Base-by-base conservation (phyloP, 2,113 vertebrate species). In the Uria lomvia region DNA sequence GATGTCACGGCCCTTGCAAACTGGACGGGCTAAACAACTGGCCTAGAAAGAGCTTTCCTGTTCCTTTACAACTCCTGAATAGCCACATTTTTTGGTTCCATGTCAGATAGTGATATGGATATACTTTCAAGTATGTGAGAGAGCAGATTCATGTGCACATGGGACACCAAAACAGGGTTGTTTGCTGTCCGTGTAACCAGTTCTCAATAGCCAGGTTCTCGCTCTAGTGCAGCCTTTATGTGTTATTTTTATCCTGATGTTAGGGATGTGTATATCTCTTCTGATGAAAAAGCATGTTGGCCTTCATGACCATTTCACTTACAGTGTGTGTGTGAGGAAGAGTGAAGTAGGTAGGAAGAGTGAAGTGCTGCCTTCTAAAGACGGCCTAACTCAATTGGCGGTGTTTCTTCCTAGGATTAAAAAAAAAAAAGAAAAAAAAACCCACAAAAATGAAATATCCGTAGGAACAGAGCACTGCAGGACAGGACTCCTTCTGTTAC, bases 221-320 rank as follows among this genome's bases (percentile, higher is more conserved):
- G 6, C 21, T 59, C 40, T 12, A 8, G 3, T 63, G 15, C 76
- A 59, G 63, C 4, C 1, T 59, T 45, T 58, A 2, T 2, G 0
- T 42, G 16, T 38, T 63, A 10, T 26, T 91, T 78, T 42, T 43
- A 8, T 52, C 26, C 40, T 50, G 6, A 5, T 66, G 9, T 58
- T 81, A 74, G 34, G 67, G 34, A 22, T 5, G 4, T 12, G 14
- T 49, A 6, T 3, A 20, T 75, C 7, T 88, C 78, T 74, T 47
- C 47, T 49, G 10, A 13, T 79, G 27, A 58, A 72, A 82, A 88
- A 23, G 1, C n/a, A 20, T 8, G 10, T 68, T 4, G 7, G 8
- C 12, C 11, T 79, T 88, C 32, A 7, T 68, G 53, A 49, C 42
- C 4, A 1, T 74, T 81, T 74, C 14, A 24, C 12, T 65, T 74